Evolutionary conservation across 2,888 invertebrate species (phyloP), one percentile per base, ranked within the genome.

Genomic region (Erebia aethiops): DNA sequence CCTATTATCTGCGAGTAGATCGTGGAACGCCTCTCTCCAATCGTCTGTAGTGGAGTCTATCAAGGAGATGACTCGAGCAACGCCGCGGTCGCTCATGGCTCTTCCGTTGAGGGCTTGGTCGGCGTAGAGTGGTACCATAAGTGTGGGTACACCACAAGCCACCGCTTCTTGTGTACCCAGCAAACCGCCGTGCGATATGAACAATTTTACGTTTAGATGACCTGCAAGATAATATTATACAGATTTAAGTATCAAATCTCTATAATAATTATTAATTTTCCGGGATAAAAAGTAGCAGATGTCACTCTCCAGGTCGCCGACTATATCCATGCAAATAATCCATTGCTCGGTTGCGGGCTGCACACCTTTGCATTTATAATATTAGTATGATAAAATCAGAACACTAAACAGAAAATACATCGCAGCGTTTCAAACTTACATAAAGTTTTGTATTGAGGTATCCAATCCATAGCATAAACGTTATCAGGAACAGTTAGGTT

Each of bases 111-210:
- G 81, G 0, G 90, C 91, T 78, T 90, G 93, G 77, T 94, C 94
- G n/a, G 94, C 94, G 75, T 94, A 94, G 54, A 94, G 80, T 0
- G 94, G 94, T 49, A 95, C 90, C 73, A 94, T 94, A 49, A 95
- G 78, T 83, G 94, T 92, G 0, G 94, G 94, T 7, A 94, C 93
- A 1, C 92, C 94, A 76, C 94, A 94, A 43, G 93, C 93, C 26
- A 94, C 93, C 0, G 95, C 93, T 80, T 95, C 95, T 80, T 95
- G 95, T 0, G 94, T 93, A 58, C 95, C 94, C 71, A 95, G 90
- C 56, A 95, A 86, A 7, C 95, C 95, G 7, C 95, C 95, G 83
- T 95, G 95, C 0, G 95, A 94, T 80, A 95, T 94, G 80, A 95
- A 95, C 69, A 94, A 79, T 76, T 89, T 91, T 1, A 94, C 90